These are phyloP conservation scores for Oasisia sp. DNA, from an alignment of 2,888 invertebrate genomes.

Conservation along the genomic window DNA sequence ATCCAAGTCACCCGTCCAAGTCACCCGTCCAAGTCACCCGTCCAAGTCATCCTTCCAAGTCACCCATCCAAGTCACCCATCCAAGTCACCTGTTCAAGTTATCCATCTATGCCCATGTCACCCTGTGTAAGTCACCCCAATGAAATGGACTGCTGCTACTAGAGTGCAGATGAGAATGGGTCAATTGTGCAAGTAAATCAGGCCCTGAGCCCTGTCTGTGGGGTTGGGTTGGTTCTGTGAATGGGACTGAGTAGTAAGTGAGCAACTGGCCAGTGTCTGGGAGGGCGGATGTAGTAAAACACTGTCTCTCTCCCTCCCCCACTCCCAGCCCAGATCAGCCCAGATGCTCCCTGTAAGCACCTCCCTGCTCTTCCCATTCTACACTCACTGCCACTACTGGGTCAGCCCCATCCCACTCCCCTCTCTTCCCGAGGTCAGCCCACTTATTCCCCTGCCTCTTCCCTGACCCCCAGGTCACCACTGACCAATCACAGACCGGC, in stretches of 20 bases:
- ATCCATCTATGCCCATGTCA: too few relatives aligned
- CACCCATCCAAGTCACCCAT: too few relatives aligned
- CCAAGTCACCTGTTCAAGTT: too few relatives aligned
- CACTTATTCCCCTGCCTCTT: not conserved
- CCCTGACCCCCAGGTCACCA: not conserved
- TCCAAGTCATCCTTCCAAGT: too few relatives aligned
- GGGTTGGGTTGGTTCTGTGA: too few relatives aligned
- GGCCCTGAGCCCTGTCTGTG: too few relatives aligned
- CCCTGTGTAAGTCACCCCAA: too few relatives aligned
- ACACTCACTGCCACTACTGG: not conserved
- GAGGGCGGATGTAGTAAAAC: slow-evolving; percentile 1
- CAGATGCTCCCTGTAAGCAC: not conserved
- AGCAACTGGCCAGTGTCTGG: not conserved
- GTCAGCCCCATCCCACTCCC: not conserved
- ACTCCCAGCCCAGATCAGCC: not conserved
- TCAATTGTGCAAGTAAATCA: not conserved
- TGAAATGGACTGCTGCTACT: not conserved
- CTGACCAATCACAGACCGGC: not conserved
- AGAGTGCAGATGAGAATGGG: not conserved
- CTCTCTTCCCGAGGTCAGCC: not conserved
- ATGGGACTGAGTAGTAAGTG: not conserved
- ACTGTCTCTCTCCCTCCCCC: not conserved
- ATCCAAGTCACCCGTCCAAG: too few relatives aligned
- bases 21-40: too few relatives aligned
- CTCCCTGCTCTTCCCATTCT: not conserved